phyloP scores from a whole-genome alignment of 2,888 invertebrate species.

The Andrena marginata region DNA sequence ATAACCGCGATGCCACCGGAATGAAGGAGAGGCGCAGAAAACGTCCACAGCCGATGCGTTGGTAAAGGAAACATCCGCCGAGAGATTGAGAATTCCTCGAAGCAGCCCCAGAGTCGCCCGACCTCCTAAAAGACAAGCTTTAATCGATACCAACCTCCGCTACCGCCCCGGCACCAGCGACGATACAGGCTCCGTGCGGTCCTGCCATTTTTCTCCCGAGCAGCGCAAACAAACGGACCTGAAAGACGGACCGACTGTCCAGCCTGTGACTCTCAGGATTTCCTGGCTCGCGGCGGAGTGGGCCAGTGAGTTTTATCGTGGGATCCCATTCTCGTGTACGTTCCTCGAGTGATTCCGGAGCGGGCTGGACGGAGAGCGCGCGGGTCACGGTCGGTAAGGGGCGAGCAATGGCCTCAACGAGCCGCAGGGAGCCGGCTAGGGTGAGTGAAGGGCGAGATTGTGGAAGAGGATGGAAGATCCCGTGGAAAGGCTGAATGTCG shows the following conservation, averaged over 20 bases:
- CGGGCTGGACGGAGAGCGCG: constrained; percentile 26
- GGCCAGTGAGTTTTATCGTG: constrained; percentile 36
- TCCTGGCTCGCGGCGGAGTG: constrained; percentile 5
- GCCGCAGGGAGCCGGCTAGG: constrained; percentile 78
- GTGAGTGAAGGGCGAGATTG: constrained; percentile 15
- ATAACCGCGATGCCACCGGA: too few relatives aligned
- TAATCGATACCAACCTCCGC: constrained; percentile 37
- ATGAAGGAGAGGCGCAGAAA: neutral
- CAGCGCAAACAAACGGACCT: constrained; percentile 34
- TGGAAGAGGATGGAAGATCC: constrained; percentile 21
- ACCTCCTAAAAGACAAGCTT: constrained; percentile 11
- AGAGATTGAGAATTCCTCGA: constrained; percentile 15
- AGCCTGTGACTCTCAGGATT: constrained; percentile 19
- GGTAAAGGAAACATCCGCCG: neutral
- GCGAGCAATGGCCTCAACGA: constrained; percentile 72
- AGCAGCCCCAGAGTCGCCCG: neutral
- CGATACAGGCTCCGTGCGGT: constrained; percentile 6
- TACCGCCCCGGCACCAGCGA: neutral
- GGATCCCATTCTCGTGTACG: constrained; percentile 48
- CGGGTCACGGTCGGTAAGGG: constrained; percentile 44
- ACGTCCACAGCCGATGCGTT: neutral
- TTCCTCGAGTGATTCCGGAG: constrained; percentile 38
- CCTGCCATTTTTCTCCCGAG: neutral
- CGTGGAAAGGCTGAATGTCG: constrained; percentile 43
- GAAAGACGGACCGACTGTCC: constrained; percentile 43